phyloP scores from a whole-genome alignment of 2,113 vertebrate species.

The Rhynchopsitta pachyrhyncha region DNA sequence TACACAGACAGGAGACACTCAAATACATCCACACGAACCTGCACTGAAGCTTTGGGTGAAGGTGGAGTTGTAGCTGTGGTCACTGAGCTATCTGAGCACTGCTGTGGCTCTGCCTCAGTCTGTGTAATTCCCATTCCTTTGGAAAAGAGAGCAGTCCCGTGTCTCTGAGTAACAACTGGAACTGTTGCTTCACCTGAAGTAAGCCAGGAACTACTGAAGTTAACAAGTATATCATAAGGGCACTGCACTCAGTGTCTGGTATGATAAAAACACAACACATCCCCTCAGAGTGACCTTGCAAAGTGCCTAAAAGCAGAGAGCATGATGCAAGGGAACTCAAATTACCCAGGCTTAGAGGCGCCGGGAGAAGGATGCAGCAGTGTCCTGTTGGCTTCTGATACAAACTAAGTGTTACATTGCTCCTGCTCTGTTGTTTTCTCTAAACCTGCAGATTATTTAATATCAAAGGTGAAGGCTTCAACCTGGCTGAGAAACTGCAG shows the following conservation, averaged over 20 bases:
- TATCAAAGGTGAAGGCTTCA: constrained; percentile 41
- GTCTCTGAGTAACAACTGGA: neutral
- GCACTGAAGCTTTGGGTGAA: neutral
- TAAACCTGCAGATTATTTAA: constrained; percentile 57
- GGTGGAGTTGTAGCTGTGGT: neutral
- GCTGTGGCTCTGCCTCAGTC: neutral
- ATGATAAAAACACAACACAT: neutral
- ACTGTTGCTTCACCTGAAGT: neutral
- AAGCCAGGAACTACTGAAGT: neutral
- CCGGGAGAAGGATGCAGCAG: neutral
- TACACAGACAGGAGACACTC: neutral
- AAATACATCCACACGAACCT: neutral
- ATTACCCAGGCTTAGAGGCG: neutral
- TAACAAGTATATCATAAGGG: neutral
- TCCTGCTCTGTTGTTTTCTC: constrained; percentile 1
- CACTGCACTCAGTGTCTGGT: no score
- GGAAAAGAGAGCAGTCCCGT: neutral
- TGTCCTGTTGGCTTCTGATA: constrained; percentile 29
- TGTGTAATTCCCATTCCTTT: neutral
- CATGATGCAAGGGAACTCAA: neutral
- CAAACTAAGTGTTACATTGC: neutral
- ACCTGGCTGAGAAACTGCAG: constrained; percentile 69
- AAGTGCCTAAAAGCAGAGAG: neutral
- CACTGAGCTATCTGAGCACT: neutral
- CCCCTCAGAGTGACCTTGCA: neutral